Evolutionary conservation across 2,888 invertebrate genomes (phyloP), one percentile per base, ranked within the genome.

Genomic region (Empis livida): DNA sequence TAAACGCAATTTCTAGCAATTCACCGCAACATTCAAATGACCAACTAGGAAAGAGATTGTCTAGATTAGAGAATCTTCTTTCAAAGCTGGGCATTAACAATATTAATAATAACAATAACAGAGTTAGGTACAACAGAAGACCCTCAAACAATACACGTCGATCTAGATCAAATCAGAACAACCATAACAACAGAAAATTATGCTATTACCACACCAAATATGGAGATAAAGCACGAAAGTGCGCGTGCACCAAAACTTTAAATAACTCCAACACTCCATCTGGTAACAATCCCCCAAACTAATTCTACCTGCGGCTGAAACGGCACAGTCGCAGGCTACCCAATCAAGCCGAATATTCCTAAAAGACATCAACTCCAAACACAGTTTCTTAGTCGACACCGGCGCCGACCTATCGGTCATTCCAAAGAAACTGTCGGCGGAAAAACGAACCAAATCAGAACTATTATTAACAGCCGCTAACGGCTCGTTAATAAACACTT

Each of bases 191-290:
- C 5, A 47, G 11, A 5, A 9, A 15, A 41, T 35, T 10, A 13
- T 43, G 43, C 13, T 43, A 42, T 27, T 46, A 14, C 15, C 46
- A 43, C 31, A 46, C 1, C 23, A 47, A 40, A 17, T 47, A 38
- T n/a, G 43, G 39, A 40, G 2, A 39, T 15, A 47, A 20, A 16
- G 43, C 47, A 16, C 38, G 3, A 32, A 43, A 40, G n/a, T 40
- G 40, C 14, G 32, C n/a, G 15, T 38, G 38, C 13, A 13, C 32
- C 4, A 13, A 32, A 32, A 32, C 13, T 20, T 20, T 20, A 20
- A 20, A 20, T 20, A 20, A 20, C 20, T 20, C 20, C 20, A 20
- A 20, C 20, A 20, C 20, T 20, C 20, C 20, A 20, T 20, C 20
- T 20, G 20, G 20, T 32, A 32, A 32, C 10, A 32, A 32, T 32